Conservation (phyloP, 2,888 invertebrate genomes). For the Auanema sp. region DNA sequence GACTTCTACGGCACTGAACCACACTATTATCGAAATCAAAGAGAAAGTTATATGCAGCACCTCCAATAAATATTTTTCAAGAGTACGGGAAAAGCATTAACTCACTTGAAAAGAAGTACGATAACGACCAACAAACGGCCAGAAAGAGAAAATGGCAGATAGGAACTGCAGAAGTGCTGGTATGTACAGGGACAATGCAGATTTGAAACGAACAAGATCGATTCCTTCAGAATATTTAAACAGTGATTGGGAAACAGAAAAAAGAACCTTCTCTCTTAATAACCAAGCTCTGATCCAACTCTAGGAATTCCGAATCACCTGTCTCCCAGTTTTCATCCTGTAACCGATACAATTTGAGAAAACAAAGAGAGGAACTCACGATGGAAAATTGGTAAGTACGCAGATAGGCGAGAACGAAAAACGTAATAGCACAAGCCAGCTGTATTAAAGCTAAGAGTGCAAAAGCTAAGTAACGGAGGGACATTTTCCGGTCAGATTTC, state of each 20-base stretch:
- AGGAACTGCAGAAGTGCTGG: constrained; percentile 33
- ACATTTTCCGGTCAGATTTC: not conserved
- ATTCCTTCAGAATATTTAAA: constrained; percentile 5
- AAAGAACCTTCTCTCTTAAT: not conserved
- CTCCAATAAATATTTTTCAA: not conserved
- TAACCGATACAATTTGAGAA: no score
- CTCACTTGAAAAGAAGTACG: constrained; percentile 12
- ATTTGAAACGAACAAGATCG: constrained; percentile 2
- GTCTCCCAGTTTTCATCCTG: not conserved
- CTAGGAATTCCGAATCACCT: constrained; percentile 12
- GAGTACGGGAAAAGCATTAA: not conserved
- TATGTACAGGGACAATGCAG: constrained; percentile 24
- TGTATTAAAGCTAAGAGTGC: constrained; percentile 1
- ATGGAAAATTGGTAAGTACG: not conserved
- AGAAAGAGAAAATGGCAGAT: constrained; percentile 31
- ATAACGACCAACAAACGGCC: constrained; percentile 21
- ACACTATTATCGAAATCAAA: no score
- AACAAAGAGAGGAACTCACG: not conserved
- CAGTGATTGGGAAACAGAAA: not conserved
- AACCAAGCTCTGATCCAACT: constrained; percentile 3
- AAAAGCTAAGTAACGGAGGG: not conserved
- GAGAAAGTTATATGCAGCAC: not conserved
- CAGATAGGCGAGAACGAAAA: no score
- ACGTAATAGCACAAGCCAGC: not conserved
- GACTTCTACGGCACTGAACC: no score